Conservation (phyloP, 2,113 vertebrate genomes). For the Tupaia chinensis region DNA sequence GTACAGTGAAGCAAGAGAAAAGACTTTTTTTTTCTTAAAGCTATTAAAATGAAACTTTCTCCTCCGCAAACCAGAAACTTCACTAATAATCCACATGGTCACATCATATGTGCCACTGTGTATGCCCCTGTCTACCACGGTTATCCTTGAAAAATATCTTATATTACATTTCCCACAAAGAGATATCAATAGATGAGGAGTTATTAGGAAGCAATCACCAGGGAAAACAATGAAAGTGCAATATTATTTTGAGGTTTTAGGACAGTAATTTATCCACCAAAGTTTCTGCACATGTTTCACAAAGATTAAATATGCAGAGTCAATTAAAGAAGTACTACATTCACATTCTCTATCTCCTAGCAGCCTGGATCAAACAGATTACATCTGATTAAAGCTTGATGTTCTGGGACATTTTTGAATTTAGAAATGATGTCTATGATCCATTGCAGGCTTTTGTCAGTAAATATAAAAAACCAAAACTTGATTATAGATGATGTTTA, state of each 20-base stretch:
- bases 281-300: background rate
- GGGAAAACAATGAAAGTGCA: background rate
- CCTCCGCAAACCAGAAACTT: slow-evolving; percentile 65
- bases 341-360: background rate
- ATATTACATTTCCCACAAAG: background rate
- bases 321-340: background rate
- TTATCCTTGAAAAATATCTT: slow-evolving; percentile 11
- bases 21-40: slow-evolving; percentile 59
- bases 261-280: background rate
- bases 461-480: slow-evolving; percentile 17
- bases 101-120: background rate
- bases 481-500: slow-evolving; percentile 11
- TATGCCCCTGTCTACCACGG: background rate
- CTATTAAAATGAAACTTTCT: slow-evolving; percentile 70
- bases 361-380: background rate
- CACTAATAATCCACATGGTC: slow-evolving; percentile 58
- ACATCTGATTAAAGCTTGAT: background rate
- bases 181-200: background rate
- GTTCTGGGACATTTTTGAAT: background rate
- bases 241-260: background rate
- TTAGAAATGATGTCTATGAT: background rate
- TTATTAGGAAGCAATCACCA: background rate
- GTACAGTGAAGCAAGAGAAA: background rate
- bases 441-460: background rate
- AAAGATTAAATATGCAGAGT: background rate